Base-by-base conservation (phyloP, 2,888 invertebrate genomes). In the Drosophila tanythrix region DNA sequence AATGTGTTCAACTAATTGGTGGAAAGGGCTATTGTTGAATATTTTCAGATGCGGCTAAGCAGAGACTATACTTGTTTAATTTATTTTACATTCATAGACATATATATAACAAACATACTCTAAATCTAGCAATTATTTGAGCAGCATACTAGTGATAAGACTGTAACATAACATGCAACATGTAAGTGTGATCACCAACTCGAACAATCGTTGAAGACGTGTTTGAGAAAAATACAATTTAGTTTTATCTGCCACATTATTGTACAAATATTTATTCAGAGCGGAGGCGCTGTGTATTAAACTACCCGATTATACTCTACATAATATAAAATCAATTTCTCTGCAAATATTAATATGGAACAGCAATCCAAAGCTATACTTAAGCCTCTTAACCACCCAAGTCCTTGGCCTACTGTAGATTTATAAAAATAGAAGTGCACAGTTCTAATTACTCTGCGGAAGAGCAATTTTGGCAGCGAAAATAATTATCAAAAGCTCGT, bases 401-500 rank as follows among this genome's bases (percentile, higher is more conserved):
- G 35, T 25, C 52, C 61, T 65, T 76, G 73, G 27, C 58, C 46
- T 25, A 50, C 21, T 58, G 58, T n/a, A 38, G 27, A 2, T 27
- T 33, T 48, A 36, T 6, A 31, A 35, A n/a, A 33, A 25, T 21
- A 40, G 15, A 65, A 31, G 46, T 40, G 18, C n/a, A 13, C 33
- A 52, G 11, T 25, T 46, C 40, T 76, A 76, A 76, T 72, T 76
- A 67, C 61, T 33, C 51, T 43, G 36, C 55, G 57, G 43, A 70
- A 58, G 29, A 46, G 62, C 55, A 68, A 69, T 48, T 68, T 61
- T 63, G 46, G 58, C 55, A 71, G 60, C 50, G 57, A 71, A 86
- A 83, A 76, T 72, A 83, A 83, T 83, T 74, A 83, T 68, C 69
- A 71, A 76, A 76, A 71, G 46, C 74, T 75, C 74, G 70, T 61